Evolutionary conservation across 2,888 invertebrate genomes (phyloP).

Genomic region (Petrolisthes cinctipes): DNA sequence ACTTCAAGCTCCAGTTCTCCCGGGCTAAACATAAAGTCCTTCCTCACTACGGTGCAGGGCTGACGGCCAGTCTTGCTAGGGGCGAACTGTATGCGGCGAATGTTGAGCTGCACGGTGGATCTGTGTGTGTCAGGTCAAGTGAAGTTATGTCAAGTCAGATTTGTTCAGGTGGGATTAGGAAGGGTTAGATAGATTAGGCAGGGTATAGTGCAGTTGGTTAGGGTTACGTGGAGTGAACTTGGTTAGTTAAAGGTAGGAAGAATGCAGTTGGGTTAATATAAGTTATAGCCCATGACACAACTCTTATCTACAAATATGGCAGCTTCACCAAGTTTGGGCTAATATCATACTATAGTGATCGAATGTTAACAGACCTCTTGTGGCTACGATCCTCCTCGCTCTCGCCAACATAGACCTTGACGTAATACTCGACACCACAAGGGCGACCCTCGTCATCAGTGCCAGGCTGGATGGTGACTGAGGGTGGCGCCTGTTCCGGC

Average conservation of each 20-base stretch:
- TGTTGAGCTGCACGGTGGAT: slow-evolving; percentile 89
- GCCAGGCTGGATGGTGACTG: slow-evolving; percentile 90
- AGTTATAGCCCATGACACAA: not conserved
- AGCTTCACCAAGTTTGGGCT: too few species aligned
- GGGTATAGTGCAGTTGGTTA: not conserved
- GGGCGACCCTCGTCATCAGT: slow-evolving; percentile 88
- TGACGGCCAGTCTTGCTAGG: slow-evolving; percentile 90
- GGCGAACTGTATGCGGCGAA: slow-evolving; percentile 92
- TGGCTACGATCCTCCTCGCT: slow-evolving; percentile 83
- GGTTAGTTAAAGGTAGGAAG: too few species aligned
- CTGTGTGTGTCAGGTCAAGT: slow-evolving; percentile 71
- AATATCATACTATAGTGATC: too few species aligned
- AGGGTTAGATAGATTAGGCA: not conserved
- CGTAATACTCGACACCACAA: slow-evolving; percentile 91
- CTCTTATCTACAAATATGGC: not conserved
- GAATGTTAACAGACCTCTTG: slow-evolving; percentile 74
- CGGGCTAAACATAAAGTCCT: slow-evolving; percentile 94
- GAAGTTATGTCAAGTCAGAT: not conserved
- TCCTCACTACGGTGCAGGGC: slow-evolving; percentile 92
- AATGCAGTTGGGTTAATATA: too few species aligned
- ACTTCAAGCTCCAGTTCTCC: slow-evolving; percentile 94
- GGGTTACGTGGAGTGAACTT: not conserved
- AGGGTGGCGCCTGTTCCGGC: slow-evolving; percentile 88
- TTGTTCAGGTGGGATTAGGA: not conserved
- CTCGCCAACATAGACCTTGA: slow-evolving; percentile 89